phyloP scores from a whole-genome alignment of 2,113 vertebrate genomes.

The Sorex fumeus region DNA sequence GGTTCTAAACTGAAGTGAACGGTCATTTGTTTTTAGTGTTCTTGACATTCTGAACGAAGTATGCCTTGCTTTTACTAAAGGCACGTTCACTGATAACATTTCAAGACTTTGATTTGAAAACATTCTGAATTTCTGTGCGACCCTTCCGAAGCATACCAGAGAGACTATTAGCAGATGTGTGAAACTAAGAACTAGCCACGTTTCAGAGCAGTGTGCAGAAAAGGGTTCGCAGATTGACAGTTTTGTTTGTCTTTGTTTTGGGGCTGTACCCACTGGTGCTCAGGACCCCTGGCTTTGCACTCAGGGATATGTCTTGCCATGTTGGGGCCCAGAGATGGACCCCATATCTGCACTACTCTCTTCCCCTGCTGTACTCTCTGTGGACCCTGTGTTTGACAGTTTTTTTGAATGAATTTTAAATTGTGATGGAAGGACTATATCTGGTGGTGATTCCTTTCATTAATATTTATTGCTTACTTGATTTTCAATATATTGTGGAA shows the following conservation, averaged over 20 bases:
- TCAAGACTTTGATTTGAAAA: background rate
- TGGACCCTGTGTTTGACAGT: background rate
- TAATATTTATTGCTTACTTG: background rate
- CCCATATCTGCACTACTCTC: too few species aligned
- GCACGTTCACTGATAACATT: background rate
- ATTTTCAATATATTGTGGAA: background rate
- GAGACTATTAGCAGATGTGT: background rate
- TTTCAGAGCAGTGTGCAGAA: conserved; percentile 10
- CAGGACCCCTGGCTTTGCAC: too few species aligned
- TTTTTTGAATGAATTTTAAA: conserved; percentile 47
- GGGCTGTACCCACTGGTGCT: too few species aligned
- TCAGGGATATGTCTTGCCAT: too few species aligned
- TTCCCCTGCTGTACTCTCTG: too few species aligned
- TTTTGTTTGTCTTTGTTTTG: background rate
- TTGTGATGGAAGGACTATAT: background rate
- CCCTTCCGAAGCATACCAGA: background rate
- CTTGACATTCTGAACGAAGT: background rate
- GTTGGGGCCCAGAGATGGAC: too few species aligned
- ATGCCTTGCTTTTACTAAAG: background rate
- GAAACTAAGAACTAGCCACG: background rate
- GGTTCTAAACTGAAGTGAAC: conserved; percentile 27
- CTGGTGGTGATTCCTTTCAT: background rate
- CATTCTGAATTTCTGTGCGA: conserved; percentile 14
- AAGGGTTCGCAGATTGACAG: background rate
- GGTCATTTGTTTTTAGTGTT: background rate